Base-by-base conservation (phyloP, 2,888 invertebrate genomes). In the Tetragnatha montana region DNA sequence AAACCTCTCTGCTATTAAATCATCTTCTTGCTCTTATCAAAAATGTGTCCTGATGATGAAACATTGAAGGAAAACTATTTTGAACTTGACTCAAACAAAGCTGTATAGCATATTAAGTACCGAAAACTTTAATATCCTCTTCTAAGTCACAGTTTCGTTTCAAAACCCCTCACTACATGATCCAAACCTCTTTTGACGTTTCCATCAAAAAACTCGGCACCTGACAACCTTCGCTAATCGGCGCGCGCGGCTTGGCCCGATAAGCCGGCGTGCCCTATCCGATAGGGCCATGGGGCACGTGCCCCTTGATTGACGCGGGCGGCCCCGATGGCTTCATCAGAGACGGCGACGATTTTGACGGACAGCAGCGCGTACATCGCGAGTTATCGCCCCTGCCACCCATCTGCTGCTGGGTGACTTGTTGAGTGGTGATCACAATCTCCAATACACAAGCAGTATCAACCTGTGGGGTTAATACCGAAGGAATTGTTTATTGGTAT, bases 311-410 rank as follows among this genome's bases (percentile, higher is more conserved):
- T 69, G 81, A 81, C 87, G 81, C 70, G 81, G 82, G 60, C 68
- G 86, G 47, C 86, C 22, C 74, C 80, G 89, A 89, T 75, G 85
- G 80, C 80, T 89, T 81, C 84, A 89, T 89, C 79, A 89, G 68
- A 22, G 21, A 35, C 22, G 81, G 21, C 47, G 74, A 51, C 87
- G 87, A 88, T 82, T 87, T 82, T 69, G 76, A 60, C n/a, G 76
- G 69, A 47, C 47, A 10, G 35, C 7, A 17, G 8, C 14, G 47
- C 47, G 51, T 21, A 10, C 69, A 19, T 19, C 4, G 8, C 51
- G 22, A 8, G 71, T 82, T 74, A 82, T 82, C 85, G 50, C 78
- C 78, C n/a, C n/a, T 82, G n/a, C 69, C 35, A 21, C 0, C n/a
- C 17, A 51, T 21, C 8, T 21, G 21, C 14, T 10, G 10, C 12